These are phyloP conservation scores for Macroglossus sobrinus DNA, from an alignment of 2,113 vertebrate species.

Conservation along the genomic window DNA sequence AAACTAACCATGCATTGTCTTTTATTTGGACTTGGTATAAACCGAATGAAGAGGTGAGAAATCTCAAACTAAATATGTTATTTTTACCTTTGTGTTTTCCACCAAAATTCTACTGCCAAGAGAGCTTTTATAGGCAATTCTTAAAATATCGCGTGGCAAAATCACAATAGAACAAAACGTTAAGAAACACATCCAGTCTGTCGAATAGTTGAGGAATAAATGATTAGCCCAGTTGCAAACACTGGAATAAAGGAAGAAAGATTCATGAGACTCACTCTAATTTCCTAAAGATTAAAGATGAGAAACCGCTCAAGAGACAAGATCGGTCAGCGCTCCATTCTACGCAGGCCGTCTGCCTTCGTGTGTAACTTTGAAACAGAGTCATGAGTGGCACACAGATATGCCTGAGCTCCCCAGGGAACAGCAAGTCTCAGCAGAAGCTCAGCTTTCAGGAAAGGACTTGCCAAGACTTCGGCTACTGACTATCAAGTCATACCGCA, in stretches of 20 bases:
- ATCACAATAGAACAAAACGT: background rate
- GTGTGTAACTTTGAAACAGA: background rate
- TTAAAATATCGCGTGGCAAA: background rate
- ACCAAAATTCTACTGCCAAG: background rate
- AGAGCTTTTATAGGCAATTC: background rate
- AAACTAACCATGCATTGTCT: background rate
- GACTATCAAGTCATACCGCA: background rate
- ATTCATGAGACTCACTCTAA: background rate
- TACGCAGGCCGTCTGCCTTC: background rate
- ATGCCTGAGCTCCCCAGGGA: background rate
- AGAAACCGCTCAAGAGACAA: slow-evolving; percentile 2
- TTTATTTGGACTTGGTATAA: background rate
- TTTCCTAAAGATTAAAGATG: slow-evolving; percentile 19
- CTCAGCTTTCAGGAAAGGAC: background rate
- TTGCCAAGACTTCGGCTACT: background rate
- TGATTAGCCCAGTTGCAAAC: background rate
- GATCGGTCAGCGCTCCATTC: background rate
- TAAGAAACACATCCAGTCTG: background rate
- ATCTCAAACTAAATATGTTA: background rate
- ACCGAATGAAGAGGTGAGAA: background rate
- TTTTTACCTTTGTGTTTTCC: background rate
- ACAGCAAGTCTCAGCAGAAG: background rate
- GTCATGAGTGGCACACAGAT: background rate
- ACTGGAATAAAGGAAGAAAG: background rate
- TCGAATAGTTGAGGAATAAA: background rate